These are phyloP conservation scores for Calosoma granatense DNA, from an alignment of 1,140 invertebrate species.

Conservation along the genomic window DNA sequence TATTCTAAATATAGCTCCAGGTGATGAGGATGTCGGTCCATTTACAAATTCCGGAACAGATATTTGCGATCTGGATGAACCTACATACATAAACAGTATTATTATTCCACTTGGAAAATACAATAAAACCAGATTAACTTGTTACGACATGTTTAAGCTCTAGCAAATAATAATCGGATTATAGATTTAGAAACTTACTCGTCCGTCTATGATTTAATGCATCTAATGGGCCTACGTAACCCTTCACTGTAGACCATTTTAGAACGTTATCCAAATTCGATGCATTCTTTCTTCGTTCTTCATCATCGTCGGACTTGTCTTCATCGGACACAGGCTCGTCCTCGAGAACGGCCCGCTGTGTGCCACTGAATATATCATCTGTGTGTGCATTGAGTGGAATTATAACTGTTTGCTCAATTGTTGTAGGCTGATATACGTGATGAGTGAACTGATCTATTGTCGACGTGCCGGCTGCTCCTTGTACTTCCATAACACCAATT, in stretches of 20 bases:
- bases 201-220: background rate
- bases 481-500: constrained; percentile 53
- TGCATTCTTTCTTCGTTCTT: constrained; percentile 12
- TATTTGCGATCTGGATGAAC: constrained; percentile 18
- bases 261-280: constrained; percentile 28
- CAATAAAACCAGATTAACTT: too few species aligned
- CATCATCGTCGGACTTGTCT: background rate
- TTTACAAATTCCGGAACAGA: background rate
- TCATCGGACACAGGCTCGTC: background rate
- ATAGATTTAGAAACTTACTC: constrained; percentile 4
- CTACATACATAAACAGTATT: constrained; percentile 10
- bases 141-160: too few species aligned
- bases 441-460: constrained; percentile 50
- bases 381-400: constrained; percentile 44
- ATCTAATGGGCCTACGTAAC: background rate
- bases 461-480: constrained; percentile 37
- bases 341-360: background rate
- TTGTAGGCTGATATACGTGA: constrained; percentile 48
- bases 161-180: too few species aligned
- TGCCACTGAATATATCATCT: constrained; percentile 30
- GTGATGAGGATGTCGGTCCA: background rate
- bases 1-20: constrained; percentile 11
- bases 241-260: constrained; percentile 30
- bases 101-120: background rate
- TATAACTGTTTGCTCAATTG: constrained; percentile 41